Percentiles rank a stretch among this genome's conserved stretches.
Conservation (phyloP, 2,113 vertebrate species). For the Anser cygnoides region DNA sequence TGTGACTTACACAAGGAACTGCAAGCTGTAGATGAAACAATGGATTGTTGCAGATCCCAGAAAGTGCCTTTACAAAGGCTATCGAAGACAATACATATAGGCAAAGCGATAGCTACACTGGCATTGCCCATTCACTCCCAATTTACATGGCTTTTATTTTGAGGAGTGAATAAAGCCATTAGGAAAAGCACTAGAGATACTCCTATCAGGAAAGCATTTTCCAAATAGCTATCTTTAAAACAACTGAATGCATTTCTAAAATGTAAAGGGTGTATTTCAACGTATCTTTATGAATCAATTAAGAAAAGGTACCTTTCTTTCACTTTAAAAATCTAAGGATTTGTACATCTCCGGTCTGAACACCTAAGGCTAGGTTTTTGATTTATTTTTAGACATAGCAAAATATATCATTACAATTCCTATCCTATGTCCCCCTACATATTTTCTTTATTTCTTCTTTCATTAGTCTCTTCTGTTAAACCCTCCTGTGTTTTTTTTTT, state of each 20-base stretch:
- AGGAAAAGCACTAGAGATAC: background rate
- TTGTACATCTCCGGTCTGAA: background rate
- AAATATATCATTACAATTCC: background rate
- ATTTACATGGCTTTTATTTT: background rate
- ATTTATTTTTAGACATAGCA: background rate
- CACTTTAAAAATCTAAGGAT: background rate
- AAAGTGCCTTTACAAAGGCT: background rate
- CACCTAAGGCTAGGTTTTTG: background rate
- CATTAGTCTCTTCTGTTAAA: background rate
- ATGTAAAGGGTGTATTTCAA: background rate
- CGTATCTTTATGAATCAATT: background rate
- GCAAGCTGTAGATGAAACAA: background rate
- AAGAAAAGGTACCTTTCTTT: background rate
- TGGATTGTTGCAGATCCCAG: background rate
- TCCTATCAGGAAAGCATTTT: background rate
- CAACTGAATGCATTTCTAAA: background rate
- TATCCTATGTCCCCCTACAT: fast-evolving
- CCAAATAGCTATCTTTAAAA: background rate
- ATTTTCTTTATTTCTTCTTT: background rate
- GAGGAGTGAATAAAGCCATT: background rate
- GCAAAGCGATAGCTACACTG: background rate
- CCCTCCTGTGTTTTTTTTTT: background rate
- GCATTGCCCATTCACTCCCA: background rate
- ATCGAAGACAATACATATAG: background rate
- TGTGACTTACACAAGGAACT: background rate